Conservation (phyloP, 1,140 invertebrate genomes). For the Wiebesia pumilae region DNA sequence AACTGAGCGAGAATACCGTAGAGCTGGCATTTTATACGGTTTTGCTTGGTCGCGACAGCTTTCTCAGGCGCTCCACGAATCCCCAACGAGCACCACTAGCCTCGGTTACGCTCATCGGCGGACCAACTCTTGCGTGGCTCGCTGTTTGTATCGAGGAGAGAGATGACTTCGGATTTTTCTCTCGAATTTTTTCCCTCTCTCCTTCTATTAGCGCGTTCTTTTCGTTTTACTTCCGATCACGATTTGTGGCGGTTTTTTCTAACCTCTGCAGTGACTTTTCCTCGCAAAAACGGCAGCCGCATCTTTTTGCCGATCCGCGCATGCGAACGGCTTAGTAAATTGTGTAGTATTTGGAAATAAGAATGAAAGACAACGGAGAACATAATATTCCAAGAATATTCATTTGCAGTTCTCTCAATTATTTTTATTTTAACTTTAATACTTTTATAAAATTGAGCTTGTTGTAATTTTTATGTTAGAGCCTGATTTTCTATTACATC, state of each 20-base stretch:
- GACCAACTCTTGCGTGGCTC: constrained; percentile 31
- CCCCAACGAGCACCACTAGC: constrained; percentile 1
- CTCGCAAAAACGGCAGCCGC: neutral
- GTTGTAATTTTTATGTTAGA: neutral
- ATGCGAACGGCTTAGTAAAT: neutral
- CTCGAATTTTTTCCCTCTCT: constrained; percentile 25
- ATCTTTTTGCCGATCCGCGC: constrained; percentile 14
- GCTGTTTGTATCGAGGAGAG: neutral
- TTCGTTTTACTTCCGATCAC: constrained; percentile 44
- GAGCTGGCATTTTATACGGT: constrained; percentile 64
- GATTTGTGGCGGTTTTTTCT: neutral
- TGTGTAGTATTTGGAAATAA: neutral
- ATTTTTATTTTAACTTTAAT: neutral
- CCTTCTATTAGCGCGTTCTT: neutral
- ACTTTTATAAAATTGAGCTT: neutral
- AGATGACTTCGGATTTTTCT: constrained; percentile 30
- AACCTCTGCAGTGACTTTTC: neutral
- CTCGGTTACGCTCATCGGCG: constrained; percentile 42
- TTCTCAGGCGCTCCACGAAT: constrained; percentile 58
- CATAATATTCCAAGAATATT: neutral
- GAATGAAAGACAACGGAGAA: neutral
- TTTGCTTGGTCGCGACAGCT: constrained; percentile 63
- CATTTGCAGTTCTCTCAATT: neutral
- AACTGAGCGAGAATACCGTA: constrained; percentile 53
- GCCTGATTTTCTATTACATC: neutral